Evolutionary conservation across 1,140 invertebrate genomes (phyloP), one percentile per base, ranked within the genome.

Genomic region (Drosophila biarmipes): DNA sequence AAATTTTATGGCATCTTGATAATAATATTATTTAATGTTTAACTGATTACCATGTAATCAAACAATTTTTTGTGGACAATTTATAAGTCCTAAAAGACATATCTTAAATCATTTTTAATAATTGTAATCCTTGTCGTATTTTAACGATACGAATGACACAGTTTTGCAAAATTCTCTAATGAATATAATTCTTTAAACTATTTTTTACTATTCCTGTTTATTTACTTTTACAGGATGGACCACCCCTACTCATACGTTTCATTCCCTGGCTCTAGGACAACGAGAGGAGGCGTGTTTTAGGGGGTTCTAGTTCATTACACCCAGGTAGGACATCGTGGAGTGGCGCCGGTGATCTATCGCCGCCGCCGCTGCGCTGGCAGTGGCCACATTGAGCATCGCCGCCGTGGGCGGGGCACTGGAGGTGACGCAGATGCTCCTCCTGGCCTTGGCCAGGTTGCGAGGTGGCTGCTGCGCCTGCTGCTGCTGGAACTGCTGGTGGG

Each of bases 241-340:
- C 34, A 46, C 5, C 12, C 14, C n/a, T 4, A 53, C 2, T 31
- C 0, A 12, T 10, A 6, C 7, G 35, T 45, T 86, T 77, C 62
- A 77, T 86, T 80, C 55, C 58, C 81, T 54, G 55, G 27, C 10
- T 21, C 8, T 10, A 19, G 31, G 10, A 38, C 17, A 6, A 31
- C 34, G n/a, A n/a, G 12, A 45, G 40, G 49, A 58, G 54, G 57
- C 46, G 38, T n/a, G 45, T 8, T 51, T 61, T 51, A 38, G 19
- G 45, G 71, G 17, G 3, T 49, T 48, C 56, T 58, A 61, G 66
- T 69, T 71, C 68, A 80, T 92, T 91, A 92, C 91, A 87, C 91
- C 86, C 82, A 92, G 74, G 67, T 91, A 92, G 51, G 91, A 91
- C 73, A 90, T 78, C 56, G 87, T 90, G 37, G 91, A 92, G 68